phyloP scores from a whole-genome alignment of 2,113 vertebrate species.

The Terrapene triunguis region DNA sequence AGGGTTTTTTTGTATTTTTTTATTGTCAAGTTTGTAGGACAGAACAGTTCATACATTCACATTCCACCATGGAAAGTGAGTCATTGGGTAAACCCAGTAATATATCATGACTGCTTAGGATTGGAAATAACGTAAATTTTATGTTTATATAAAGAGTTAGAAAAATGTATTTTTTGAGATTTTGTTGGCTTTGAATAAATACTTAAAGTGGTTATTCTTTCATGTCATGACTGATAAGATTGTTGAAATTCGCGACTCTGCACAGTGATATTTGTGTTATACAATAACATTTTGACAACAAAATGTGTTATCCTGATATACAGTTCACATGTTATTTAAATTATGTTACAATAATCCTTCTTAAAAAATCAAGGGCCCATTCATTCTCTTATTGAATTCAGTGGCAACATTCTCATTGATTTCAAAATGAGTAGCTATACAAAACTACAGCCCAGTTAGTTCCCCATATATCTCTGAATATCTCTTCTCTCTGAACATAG shows the following conservation, averaged over 20 bases:
- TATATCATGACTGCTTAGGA: background rate
- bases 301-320: background rate
- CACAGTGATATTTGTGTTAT: background rate
- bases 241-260: background rate
- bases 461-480: no score
- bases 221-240: background rate
- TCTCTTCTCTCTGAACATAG: no score
- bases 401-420: no score
- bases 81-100: background rate
- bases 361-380: no score
- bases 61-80: background rate
- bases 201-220: background rate
- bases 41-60: no score
- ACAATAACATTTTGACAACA: background rate
- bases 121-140: background rate
- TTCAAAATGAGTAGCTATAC: no score
- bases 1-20: background rate
- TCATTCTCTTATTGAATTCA: no score
- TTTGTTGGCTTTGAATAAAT: background rate
- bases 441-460: no score
- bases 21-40: background rate
- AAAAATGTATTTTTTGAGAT: background rate
- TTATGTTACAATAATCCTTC: background rate
- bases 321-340: background rate
- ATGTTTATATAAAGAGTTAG: background rate